Base-by-base conservation (phyloP, 1,140 invertebrate genomes). In the Euura lappo region DNA sequence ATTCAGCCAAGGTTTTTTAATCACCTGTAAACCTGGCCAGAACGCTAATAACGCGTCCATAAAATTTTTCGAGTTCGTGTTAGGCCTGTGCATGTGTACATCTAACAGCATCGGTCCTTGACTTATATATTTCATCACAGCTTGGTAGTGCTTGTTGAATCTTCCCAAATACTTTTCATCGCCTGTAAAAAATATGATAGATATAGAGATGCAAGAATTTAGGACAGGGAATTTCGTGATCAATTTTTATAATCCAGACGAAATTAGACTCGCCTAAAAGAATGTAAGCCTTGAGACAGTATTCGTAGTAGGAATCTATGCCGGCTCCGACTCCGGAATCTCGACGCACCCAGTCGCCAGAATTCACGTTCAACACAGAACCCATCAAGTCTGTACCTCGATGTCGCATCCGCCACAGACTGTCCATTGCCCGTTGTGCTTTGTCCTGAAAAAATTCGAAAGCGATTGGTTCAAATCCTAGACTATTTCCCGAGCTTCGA, bases 291-390 rank as follows among this genome's bases (percentile, higher is more conserved):
- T 99, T 99, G 13, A 99, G 90, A 77, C 97, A 96, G 87, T 99
- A 99, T 87, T 99, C 98, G 85, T 99, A 99, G 85, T 99, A 99
- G 0, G 97, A 99, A 86, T 99, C 98, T 77, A 99, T 99, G 7
- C 98, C 98, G 64, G 98, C 98, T n/a, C 98, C 98, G 28, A 99
- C 97, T 3, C 98, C 97, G 45, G 96, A 96, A 85, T 99, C 98
- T 83, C 97, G 91, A 43, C 97, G 89, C 4, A 99, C 93, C 98
- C 98, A 99, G 86, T 99, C 97, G 3, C 98, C 98, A 51, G 94
- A 97, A 84, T 99, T 95, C n/a, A 99, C 95, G 87, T 98, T 97
- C 8, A 98, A 90, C 13, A 98, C 95, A 10, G 96, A 97, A 42
- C 97, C 97, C 94, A 98, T 97, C 2, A 98, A 88, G 88, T 98